Evolutionary conservation across 1,140 invertebrate genomes (phyloP).

Genomic region (Chlorops oryzae): DNA sequence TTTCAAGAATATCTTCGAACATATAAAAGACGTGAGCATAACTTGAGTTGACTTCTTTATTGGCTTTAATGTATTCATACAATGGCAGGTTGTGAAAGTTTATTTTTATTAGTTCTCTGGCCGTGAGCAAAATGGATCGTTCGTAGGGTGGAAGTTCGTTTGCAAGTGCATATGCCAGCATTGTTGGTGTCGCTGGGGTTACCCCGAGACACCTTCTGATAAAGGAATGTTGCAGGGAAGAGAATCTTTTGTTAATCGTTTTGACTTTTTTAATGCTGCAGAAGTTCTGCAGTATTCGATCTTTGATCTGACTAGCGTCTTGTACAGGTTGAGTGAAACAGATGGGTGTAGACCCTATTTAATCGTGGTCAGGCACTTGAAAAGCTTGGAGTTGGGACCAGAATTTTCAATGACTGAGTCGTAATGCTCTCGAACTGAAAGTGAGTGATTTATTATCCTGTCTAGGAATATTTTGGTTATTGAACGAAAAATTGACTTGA

Average conservation of each 20-base stretch:
- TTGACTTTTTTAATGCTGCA: neutral
- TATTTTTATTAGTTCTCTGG: neutral
- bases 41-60: too few species aligned
- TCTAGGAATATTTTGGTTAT: neutral
- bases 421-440: neutral
- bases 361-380: neutral
- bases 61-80: too few species aligned
- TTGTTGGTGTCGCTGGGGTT: neutral
- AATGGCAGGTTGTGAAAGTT: too few species aligned
- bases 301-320: neutral
- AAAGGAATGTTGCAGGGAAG: too few species aligned
- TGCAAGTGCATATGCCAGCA: neutral
- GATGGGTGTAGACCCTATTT: neutral
- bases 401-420: neutral
- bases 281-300: neutral
- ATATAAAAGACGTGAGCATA: too few species aligned
- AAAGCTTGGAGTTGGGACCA: neutral
- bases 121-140: neutral
- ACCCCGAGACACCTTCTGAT: neutral
- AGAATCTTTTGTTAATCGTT: neutral
- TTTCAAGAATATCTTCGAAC: too few species aligned
- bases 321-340: neutral
- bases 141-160: neutral
- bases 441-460: neutral
- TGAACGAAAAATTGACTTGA: neutral